Evolutionary conservation across 2,888 invertebrate genomes (phyloP).

Genomic region (Sminthurides aquaticus): DNA sequence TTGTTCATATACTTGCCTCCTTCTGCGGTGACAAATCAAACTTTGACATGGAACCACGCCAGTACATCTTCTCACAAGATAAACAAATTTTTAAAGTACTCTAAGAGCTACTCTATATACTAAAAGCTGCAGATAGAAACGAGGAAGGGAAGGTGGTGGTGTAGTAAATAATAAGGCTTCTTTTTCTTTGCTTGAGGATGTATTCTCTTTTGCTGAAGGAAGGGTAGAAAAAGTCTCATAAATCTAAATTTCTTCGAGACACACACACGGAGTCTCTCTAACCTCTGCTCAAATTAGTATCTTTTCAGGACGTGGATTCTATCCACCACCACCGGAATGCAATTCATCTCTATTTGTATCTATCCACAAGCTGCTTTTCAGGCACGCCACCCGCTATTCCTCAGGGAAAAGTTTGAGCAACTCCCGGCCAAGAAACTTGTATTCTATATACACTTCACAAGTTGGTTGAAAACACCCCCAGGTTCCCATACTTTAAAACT

Average conservation of each 20-base stretch:
- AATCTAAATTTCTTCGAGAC: neutral
- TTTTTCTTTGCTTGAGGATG: neutral
- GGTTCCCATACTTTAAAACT: too few species aligned
- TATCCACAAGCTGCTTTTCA: neutral
- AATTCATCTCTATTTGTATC: neutral
- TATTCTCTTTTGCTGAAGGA: neutral
- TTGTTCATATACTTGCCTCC: too few species aligned
- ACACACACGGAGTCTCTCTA: neutral
- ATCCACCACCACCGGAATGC: neutral
- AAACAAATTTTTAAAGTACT: neutral
- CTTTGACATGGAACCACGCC: neutral
- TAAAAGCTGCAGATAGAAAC: too few species aligned
- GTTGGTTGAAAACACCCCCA: too few species aligned
- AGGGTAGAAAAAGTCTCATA: neutral
- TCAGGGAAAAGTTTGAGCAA: neutral
- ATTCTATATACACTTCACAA: too few species aligned
- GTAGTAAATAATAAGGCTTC: too few species aligned
- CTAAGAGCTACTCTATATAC: too few species aligned
- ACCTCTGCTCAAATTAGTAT: neutral
- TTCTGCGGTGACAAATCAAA: neutral
- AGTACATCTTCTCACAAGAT: neutral
- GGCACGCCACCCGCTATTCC: neutral
- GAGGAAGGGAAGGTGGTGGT: too few species aligned
- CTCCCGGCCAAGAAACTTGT: neutral
- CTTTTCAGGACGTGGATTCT: neutral